These are phyloP conservation scores for Coptodon rendalli DNA, from an alignment of 2,113 vertebrate species.

Conservation along the genomic window DNA sequence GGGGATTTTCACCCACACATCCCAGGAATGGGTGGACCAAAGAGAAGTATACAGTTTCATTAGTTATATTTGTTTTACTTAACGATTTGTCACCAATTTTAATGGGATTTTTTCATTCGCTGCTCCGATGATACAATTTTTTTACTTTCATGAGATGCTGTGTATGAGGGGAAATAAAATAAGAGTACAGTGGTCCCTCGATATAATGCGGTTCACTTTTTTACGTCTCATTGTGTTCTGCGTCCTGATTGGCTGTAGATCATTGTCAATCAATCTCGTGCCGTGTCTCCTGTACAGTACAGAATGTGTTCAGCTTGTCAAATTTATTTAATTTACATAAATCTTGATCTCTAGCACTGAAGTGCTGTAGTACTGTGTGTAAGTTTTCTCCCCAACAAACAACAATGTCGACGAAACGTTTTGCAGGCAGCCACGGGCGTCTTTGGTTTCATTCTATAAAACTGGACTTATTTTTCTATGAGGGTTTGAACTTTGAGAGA, in stretches of 20 bases:
- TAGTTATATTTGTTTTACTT: neutral
- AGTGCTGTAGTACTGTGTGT: neutral
- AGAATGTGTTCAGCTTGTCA: neutral
- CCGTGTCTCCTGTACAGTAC: neutral
- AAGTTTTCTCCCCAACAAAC: neutral
- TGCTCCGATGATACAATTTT: fast-evolving
- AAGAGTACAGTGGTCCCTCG: neutral
- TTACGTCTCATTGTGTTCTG: neutral
- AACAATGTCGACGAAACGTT: neutral
- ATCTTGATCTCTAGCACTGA: fast-evolving
- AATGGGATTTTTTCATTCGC: fast-evolving
- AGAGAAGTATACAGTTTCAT: neutral
- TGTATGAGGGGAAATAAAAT: neutral
- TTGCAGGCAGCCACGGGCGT: neutral
- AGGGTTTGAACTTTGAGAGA: neutral
- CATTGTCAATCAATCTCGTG: fast-evolving
- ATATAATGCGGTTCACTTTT: neutral
- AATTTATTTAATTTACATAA: neutral
- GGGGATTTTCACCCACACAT: neutral
- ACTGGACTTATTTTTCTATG: neutral
- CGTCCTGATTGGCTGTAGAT: neutral
- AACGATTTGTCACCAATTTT: neutral
- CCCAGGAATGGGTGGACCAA: neutral
- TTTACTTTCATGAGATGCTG: fast-evolving
- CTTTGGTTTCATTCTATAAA: fast-evolving